Evolutionary conservation across 1,140 invertebrate species (phyloP).

Genomic region (Ips typographus): DNA sequence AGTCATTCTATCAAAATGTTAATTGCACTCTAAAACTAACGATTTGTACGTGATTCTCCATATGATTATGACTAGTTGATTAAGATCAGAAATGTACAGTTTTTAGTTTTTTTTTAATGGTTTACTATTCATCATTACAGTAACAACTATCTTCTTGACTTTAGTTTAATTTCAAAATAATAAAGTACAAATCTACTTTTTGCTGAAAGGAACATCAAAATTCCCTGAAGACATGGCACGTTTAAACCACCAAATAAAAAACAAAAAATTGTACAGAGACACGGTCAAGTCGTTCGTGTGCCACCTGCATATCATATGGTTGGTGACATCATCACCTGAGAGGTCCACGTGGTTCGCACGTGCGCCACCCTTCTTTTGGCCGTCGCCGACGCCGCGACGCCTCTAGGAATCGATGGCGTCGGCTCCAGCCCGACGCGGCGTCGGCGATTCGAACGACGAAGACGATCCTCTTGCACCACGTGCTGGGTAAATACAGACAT

Average conservation of each 20-base stretch:
- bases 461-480: conserved; percentile 17
- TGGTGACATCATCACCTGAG: conserved; percentile 30
- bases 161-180: not conserved
- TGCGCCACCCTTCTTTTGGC: conserved; percentile 19
- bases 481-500: conserved; percentile 21
- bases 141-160: not conserved
- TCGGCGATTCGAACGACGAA: conserved; percentile 24
- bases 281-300: not conserved
- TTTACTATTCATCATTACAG: not conserved
- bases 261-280: not conserved
- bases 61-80: too few species aligned
- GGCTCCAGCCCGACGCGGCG: conserved; percentile 43
- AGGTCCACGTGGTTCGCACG: conserved; percentile 33
- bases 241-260: not conserved
- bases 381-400: conserved; percentile 28
- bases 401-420: conserved; percentile 40
- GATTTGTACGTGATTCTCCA: too few species aligned
- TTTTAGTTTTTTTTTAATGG: too few species aligned
- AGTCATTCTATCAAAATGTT: too few species aligned
- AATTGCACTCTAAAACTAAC: too few species aligned
- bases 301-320: conserved; percentile 35
- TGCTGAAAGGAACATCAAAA: too few species aligned
- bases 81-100: too few species aligned
- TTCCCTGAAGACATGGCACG: too few species aligned
- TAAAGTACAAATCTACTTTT: too few species aligned